Percentiles rank a stretch among this genome's conserved stretches.
phyloP scores from a whole-genome alignment of 2,113 vertebrate species.

The Prolemur simus region DNA sequence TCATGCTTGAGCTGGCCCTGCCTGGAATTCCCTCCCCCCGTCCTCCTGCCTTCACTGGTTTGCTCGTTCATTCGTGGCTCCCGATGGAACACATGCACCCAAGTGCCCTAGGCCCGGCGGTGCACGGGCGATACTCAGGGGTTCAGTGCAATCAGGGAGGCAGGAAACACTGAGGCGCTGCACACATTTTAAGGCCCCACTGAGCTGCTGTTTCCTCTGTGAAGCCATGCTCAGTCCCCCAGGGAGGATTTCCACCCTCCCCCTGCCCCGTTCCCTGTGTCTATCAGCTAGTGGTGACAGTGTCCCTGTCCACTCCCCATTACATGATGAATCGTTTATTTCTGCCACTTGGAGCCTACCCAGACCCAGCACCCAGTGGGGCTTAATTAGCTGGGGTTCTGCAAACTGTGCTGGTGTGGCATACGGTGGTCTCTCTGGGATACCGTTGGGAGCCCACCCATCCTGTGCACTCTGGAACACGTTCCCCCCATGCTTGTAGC shows the following conservation, averaged over 20 bases:
- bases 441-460: too few species aligned
- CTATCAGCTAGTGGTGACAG: not conserved
- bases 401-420: not conserved
- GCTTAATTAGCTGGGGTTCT: not conserved
- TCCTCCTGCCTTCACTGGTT: too few species aligned
- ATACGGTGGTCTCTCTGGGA: too few species aligned
- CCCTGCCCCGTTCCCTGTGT: not conserved
- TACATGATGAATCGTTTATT: accelerated
- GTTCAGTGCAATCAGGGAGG: not conserved
- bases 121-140: accelerated
- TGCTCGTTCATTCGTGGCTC: not conserved
- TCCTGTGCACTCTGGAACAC: not conserved
- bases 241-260: accelerated
- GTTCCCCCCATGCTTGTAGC: too few species aligned
- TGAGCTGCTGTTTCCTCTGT: too few species aligned
- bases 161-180: accelerated
- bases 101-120: not conserved
- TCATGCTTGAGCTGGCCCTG: too few species aligned
- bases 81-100: accelerated
- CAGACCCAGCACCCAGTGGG: not conserved
- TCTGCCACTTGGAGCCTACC: not conserved
- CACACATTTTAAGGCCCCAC: accelerated
- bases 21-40: not conserved
- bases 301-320: accelerated
- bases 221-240: accelerated